These are phyloP conservation scores for Arenaria interpres DNA, from an alignment of 2,113 vertebrate species.

Conservation along the genomic window DNA sequence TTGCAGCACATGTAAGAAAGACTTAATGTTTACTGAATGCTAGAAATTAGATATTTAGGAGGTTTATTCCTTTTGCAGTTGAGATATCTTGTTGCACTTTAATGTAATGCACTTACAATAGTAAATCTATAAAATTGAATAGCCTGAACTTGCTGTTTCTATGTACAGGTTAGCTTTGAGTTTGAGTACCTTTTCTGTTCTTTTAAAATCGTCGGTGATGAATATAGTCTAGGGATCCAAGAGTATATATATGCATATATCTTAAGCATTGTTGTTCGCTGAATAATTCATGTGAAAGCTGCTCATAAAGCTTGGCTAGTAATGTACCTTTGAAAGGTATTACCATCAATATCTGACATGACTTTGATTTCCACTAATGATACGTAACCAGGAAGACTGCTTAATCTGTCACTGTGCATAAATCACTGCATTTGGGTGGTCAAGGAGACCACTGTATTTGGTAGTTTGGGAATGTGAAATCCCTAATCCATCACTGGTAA, in stretches of 20 bases:
- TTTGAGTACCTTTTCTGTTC: neutral
- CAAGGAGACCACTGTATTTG: conserved; percentile 40
- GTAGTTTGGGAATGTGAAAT: conserved; percentile 42
- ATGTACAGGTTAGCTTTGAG: neutral
- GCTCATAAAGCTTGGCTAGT: conserved; percentile 48
- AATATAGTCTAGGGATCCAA: neutral
- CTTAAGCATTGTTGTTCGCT: conserved; percentile 26
- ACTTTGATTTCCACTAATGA: conserved; percentile 58
- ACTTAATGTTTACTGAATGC: neutral
- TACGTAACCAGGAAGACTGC: conserved; percentile 53
- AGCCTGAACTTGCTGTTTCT: neutral
- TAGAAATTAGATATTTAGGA: neutral
- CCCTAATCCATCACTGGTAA: conserved; percentile 40
- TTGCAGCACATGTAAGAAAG: neutral
- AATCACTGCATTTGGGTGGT: conserved; percentile 49
- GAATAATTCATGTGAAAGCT: conserved; percentile 65
- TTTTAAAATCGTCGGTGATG: conserved; percentile 4
- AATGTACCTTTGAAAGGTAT: conserved; percentile 65
- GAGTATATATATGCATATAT: conserved; percentile 40
- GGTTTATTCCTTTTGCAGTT: conserved; percentile 2
- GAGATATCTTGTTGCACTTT: neutral
- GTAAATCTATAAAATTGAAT: neutral
- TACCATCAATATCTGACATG: conserved; percentile 62
- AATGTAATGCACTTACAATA: neutral
- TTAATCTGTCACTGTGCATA: conserved; percentile 13